Evolutionary conservation across 1,140 invertebrate genomes (phyloP).

Genomic region (Lordiphosa mommai): DNA sequence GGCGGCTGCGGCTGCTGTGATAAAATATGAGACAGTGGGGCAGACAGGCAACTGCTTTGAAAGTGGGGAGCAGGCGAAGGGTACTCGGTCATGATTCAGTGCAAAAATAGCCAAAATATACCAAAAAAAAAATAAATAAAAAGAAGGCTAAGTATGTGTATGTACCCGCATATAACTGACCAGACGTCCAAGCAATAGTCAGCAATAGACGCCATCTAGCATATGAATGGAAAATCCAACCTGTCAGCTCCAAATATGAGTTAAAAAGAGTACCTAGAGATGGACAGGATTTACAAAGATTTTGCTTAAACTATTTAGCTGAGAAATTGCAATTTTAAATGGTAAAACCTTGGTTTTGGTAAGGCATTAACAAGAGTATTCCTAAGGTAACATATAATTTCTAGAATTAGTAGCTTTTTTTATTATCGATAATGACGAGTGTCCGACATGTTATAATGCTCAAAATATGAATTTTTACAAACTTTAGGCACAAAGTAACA

Average conservation of each 20-base stretch:
- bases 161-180: conserved; percentile 29
- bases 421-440: too few relatives aligned
- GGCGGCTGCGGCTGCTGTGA: conserved; percentile 47
- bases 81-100: conserved; percentile 57
- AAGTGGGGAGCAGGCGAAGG: not conserved
- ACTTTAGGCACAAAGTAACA: too few relatives aligned
- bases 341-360: too few relatives aligned
- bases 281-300: too few relatives aligned
- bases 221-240: conserved; percentile 53
- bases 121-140: conserved; percentile 17
- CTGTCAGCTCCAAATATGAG: conserved; percentile 55
- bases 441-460: too few relatives aligned
- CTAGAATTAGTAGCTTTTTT: too few relatives aligned
- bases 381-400: too few relatives aligned
- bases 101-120: conserved; percentile 49
- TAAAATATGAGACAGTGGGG: conserved; percentile 77
- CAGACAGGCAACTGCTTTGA: conserved; percentile 62
- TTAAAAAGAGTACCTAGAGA: not conserved
- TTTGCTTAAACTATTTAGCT: too few relatives aligned
- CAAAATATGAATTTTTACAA: too few relatives aligned
- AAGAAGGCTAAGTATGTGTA: conserved; percentile 18
- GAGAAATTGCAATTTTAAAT: too few relatives aligned
- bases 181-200: conserved; percentile 11
- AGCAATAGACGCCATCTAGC: conserved; percentile 63
- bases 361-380: too few relatives aligned